Conservation (phyloP, 35 echinoderm and acorn worm species). For the Ophioderma brevispina region DNA sequence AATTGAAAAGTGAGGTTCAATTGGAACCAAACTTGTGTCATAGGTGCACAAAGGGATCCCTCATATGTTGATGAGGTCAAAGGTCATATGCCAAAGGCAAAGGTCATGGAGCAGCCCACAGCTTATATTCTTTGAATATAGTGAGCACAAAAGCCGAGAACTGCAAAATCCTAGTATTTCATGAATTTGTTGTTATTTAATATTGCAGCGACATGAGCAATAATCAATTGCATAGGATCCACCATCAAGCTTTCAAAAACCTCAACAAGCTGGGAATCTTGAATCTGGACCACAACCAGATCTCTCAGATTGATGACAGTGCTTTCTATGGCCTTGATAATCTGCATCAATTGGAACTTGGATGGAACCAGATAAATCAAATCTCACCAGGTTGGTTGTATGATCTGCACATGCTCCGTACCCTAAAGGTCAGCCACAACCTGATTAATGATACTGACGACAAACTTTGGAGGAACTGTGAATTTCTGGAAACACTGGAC, state of each 20-base stretch:
- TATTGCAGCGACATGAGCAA: conserved; percentile 54
- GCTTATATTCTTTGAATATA: no score
- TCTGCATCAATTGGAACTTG: conserved; percentile 64
- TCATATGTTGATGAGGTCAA: no score
- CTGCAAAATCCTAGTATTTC: no score
- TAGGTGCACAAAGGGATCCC: no score
- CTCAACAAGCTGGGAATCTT: conserved; percentile 55
- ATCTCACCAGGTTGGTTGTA: conserved; percentile 76
- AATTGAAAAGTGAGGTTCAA: no score
- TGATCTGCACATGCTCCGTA: conserved; percentile 49
- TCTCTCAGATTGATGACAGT: conserved; percentile 57
- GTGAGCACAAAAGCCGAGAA: no score
- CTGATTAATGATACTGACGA: conserved; percentile 75
- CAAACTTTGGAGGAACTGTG: conserved; percentile 68
- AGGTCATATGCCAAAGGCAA: no score
- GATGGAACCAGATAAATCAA: conserved; percentile 58
- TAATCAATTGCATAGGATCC: conserved; percentile 56
- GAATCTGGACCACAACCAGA: conserved; percentile 65
- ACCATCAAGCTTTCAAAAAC: conserved; percentile 54
- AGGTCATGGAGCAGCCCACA: no score
- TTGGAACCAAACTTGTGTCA: no score
- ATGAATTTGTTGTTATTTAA: no score
- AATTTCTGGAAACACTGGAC: conserved; percentile 57
- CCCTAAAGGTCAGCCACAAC: conserved; percentile 66
- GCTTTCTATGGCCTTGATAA: conserved; percentile 85